Conservation (phyloP, 30 jellyfish, hydroid and myxozoan species). For the Sanderia malayensis region DNA sequence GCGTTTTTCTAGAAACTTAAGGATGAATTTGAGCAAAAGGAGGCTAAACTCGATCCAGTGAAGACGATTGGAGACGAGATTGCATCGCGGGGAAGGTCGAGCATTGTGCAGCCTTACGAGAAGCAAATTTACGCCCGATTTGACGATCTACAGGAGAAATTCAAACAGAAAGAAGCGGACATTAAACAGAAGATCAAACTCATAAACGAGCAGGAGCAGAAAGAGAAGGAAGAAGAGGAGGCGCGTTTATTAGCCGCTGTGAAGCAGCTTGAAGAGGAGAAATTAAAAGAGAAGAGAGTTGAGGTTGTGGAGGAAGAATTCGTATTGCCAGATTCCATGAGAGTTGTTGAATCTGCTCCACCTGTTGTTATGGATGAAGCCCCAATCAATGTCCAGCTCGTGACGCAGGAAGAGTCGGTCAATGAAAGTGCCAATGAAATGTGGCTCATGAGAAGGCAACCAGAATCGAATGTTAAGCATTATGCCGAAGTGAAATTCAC, state of each 20-base stretch:
- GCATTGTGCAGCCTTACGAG: conserved; percentile 82
- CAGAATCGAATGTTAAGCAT: conserved; percentile 65
- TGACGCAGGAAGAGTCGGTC: conserved; percentile 48
- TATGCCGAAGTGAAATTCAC: conserved; percentile 73
- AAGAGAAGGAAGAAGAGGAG: conserved; percentile 61
- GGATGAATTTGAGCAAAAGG: conserved; percentile 67
- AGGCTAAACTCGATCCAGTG: conserved; percentile 68
- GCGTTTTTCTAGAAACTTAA: conserved; percentile 73
- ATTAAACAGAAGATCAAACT: conserved; percentile 41
- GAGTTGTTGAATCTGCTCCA: conserved; percentile 54
- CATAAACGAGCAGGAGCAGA: conserved; percentile 43
- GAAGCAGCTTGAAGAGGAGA: conserved; percentile 47
- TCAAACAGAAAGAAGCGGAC: conserved; percentile 27
- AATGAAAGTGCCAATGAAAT: conserved; percentile 27
- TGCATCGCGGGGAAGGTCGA: conserved; percentile 73
- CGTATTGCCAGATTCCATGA: conserved; percentile 23
- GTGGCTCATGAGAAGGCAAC: conserved; percentile 59
- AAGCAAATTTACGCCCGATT: conserved; percentile 71
- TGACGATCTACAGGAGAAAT: conserved; percentile 78
- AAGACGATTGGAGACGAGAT: conserved; percentile 90
- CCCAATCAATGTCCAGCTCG: conserved; percentile 60
- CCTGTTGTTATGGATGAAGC: conserved; percentile 27
- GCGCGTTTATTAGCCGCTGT: conserved; percentile 48
- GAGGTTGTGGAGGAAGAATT: conserved; percentile 53
- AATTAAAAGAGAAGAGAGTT: conserved; percentile 23